Evolutionary conservation across 2,113 vertebrate genomes (phyloP), one percentile per base, ranked within the genome.

Genomic region (Rhabdornis inornatus): DNA sequence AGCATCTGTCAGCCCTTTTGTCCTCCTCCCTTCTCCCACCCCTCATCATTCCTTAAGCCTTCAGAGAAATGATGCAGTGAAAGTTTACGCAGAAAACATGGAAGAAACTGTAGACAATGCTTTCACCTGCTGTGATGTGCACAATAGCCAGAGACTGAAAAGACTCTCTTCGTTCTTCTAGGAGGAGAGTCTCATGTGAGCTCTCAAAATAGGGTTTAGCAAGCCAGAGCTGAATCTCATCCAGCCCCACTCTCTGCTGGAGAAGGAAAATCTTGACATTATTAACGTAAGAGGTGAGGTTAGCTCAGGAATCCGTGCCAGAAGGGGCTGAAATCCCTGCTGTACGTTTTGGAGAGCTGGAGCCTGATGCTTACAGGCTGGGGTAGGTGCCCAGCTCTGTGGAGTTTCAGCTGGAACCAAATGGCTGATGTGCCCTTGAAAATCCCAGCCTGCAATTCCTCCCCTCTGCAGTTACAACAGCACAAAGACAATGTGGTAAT

Each of bases 401-500:
- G 60, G 71, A 74, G 64, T 87, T 95, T 86, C 90, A 96, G 60
- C 83, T 96, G 93, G 90, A 94, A 85, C 52, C 2, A 1, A 92
- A 83, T 10, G 71, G 82, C 55, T 82, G 21, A 61, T 60, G 47
- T 89, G 83, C 80, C 88, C 83, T 94, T 95, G 85, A 70, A 94
- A 94, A 96, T 61, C 83, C 93, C 92, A 96, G 76, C 44, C 88
- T 57, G 56, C 87, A 53, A 52, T 79, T 66, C 78, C 86, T 87
- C 71, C 84, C 84, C 64, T 85, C 80, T 71, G 92, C 90, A 76
- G 92, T 96, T 93, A 93, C 92, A 94, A 89, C 94, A 95, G 93
- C 79, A 83, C 89, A 96, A 95, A 95, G 94, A 83, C 88, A 96
- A 92, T 96, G 95, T 94, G 95, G 96, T 97, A 95, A 97, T 95